Conservation (phyloP, 2,888 invertebrate species). For the Homarus gammarus region DNA sequence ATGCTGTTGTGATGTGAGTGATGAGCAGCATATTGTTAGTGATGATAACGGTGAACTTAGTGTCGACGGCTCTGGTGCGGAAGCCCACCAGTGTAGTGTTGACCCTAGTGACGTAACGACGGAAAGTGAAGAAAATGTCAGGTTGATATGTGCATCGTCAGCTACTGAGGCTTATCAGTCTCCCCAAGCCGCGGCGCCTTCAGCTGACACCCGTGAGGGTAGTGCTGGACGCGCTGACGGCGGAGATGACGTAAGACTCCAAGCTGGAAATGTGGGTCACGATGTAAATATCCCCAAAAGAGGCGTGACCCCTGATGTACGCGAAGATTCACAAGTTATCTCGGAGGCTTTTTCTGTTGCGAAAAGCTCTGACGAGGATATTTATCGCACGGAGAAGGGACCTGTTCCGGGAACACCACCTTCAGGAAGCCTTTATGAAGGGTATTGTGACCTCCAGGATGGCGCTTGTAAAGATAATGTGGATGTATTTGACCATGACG, state of each 20-base stretch:
- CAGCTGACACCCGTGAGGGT: background rate
- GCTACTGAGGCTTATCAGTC: conserved; percentile 40
- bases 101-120: background rate
- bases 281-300: background rate
- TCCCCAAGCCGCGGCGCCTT: conserved; percentile 9
- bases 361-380: conserved; percentile 46
- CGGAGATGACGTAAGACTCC: conserved; percentile 42
- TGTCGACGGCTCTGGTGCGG: background rate
- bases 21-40: background rate
- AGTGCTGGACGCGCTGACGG: conserved; percentile 2
- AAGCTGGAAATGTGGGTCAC: conserved; percentile 2
- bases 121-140: background rate
- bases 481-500: background rate
- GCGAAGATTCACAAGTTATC: conserved; percentile 16
- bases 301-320: background rate
- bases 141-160: background rate
- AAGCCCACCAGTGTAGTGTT: background rate
- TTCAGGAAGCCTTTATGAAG: background rate
- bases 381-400: conserved; percentile 2
- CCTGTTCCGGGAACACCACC: background rate
- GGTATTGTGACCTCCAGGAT: background rate
- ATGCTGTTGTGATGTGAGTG: conserved; percentile 23
- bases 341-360: conserved; percentile 42
- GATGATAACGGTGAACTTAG: background rate
- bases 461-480: background rate